These are phyloP conservation scores for Conus ventricosus DNA, from an alignment of 1,140 invertebrate genomes.

Conservation along the genomic window DNA sequence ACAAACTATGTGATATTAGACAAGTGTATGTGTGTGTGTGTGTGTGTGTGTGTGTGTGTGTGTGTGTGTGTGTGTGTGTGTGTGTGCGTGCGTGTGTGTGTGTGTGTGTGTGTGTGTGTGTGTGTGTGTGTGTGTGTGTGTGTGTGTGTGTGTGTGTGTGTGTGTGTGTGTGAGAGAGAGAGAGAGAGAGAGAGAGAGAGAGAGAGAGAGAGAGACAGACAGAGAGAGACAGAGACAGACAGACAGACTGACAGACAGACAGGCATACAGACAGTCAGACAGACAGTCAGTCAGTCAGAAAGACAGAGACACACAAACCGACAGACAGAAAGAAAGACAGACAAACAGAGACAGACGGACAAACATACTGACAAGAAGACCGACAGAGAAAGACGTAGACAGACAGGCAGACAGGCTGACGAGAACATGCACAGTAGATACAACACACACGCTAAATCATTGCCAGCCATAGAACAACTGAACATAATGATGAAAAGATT, in stretches of 20 bases:
- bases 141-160: neutral
- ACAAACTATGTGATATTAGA: neutral
- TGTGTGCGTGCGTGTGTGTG: neutral
- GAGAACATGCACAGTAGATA: too few species aligned
- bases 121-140: neutral
- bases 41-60: conserved; percentile 10
- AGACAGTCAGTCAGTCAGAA: neutral
- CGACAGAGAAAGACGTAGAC: too few species aligned
- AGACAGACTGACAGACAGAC: neutral
- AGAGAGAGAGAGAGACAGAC: conserved; percentile 4
- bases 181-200: conserved; percentile 20
- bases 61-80: conserved; percentile 3
- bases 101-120: too few species aligned
- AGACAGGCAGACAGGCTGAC: too few species aligned
- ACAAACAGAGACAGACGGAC: conserved; percentile 2
- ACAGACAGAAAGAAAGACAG: neutral
- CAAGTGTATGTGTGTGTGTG: neutral
- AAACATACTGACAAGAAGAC: neutral
- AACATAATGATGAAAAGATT: too few species aligned
- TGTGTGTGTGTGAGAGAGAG: neutral
- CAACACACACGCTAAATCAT: too few species aligned
- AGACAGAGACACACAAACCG: neutral
- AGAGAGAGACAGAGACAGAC: neutral
- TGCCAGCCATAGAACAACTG: too few species aligned
- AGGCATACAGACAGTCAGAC: neutral